These are phyloP conservation scores for Amblyteles armatorius DNA, from an alignment of 2,888 invertebrate species.

Conservation along the genomic window DNA sequence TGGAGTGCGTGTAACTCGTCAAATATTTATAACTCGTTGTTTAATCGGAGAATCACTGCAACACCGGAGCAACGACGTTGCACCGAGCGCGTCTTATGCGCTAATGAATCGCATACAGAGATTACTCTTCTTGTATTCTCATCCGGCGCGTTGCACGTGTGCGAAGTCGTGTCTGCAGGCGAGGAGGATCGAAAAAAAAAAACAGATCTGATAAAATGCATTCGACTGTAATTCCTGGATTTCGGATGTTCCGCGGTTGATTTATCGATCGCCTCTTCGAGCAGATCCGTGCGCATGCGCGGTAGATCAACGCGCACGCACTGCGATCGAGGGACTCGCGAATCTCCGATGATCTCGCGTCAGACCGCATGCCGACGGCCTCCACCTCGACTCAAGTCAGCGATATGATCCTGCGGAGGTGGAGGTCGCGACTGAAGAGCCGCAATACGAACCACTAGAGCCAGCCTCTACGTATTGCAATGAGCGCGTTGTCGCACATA, in stretches of 20 bases:
- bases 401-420: conserved; percentile 57
- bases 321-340: neutral
- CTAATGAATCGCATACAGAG: conserved; percentile 15
- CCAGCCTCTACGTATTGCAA: conserved; percentile 17
- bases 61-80: neutral
- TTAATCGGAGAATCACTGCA: conserved; percentile 63
- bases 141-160: neutral
- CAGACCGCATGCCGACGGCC: conserved; percentile 40
- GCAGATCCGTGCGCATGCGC: neutral
- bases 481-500: conserved; percentile 13
- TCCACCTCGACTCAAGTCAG: conserved; percentile 44
- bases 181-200: neutral
- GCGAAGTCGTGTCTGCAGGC: neutral
- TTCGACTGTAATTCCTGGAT: neutral
- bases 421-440: conserved; percentile 25
- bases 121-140: conserved; percentile 12
- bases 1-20: conserved; percentile 47
- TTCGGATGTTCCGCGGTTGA: neutral
- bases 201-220: neutral
- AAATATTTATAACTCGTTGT: conserved; percentile 42
- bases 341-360: neutral
- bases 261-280: neutral
- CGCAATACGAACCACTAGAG: conserved; percentile 31
- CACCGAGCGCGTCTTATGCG: conserved; percentile 6
- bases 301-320: neutral